Evolutionary conservation across 2,113 vertebrate species (phyloP).

Genomic region (Anthoscopus minutus): DNA sequence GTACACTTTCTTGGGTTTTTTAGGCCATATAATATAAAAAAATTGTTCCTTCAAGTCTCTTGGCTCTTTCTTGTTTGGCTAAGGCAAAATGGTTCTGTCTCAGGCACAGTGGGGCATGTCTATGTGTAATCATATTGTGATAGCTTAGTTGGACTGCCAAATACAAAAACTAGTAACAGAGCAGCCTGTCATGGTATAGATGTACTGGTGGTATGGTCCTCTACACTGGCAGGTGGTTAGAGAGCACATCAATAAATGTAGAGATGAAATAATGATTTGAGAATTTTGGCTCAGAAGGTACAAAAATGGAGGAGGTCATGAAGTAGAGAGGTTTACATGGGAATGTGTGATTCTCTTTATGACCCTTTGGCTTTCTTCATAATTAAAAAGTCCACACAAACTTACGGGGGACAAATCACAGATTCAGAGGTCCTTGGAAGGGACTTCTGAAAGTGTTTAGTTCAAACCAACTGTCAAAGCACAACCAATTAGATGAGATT

Average conservation of each 20-base stretch:
- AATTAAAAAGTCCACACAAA: background rate
- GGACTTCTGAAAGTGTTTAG: background rate
- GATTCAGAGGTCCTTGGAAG: background rate
- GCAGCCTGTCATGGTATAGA: background rate
- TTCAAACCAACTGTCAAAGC: background rate
- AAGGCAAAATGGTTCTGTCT: background rate
- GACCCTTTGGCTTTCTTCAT: background rate
- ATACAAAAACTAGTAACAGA: background rate
- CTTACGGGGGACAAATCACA: background rate
- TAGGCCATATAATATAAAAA: background rate
- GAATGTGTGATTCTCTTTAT: background rate
- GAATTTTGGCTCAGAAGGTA: background rate
- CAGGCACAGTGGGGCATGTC: background rate
- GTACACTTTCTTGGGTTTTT: background rate
- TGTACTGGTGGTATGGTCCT: background rate
- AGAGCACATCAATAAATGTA: background rate
- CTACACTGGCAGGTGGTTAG: background rate
- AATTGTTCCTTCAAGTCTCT: background rate
- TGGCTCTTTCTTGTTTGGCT: background rate
- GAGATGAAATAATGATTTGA: background rate
- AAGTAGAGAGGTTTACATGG: background rate
- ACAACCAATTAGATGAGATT: background rate
- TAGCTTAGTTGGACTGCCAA: background rate
- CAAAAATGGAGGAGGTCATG: background rate
- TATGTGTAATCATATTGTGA: background rate